A percentile compares a stretch with the other conserved stretches of the same genome.
Conservation (phyloP, 64 coral and sea anemone genomes). For the Pocillopora damicornis region DNA sequence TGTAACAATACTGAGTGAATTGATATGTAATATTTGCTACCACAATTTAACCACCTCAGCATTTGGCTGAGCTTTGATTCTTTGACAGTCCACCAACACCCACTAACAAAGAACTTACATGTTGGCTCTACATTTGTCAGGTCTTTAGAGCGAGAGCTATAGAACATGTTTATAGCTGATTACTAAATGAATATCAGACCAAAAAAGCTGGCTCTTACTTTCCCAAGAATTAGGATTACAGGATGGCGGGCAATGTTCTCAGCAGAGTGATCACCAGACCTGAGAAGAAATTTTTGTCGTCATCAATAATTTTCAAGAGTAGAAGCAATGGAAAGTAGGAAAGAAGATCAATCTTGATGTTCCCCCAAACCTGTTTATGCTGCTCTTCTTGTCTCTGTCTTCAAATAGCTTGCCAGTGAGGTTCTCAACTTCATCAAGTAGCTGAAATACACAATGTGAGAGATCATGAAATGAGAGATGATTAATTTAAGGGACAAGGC, state of each 20-base stretch:
- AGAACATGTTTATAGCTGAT: no score
- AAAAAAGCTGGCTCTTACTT: slow-evolving; percentile 29
- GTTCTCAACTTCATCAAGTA: slow-evolving; percentile 11
- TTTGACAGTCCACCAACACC: no score
- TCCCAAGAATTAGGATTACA: slow-evolving; percentile 77
- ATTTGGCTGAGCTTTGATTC: no score
- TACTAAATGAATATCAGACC: no score
- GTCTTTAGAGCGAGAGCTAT: no score
- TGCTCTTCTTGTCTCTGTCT: neutral
- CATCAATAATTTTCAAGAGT: no score
- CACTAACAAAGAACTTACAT: no score
- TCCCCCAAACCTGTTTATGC: neutral
- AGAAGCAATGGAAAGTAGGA: neutral
- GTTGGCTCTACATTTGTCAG: no score
- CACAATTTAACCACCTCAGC: no score
- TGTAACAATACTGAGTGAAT: no score
- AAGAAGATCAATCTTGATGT: no score
- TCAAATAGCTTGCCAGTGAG: neutral
- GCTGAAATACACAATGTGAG: neutral
- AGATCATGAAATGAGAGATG: neutral
- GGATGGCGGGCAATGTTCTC: slow-evolving; percentile 58
- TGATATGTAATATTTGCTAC: no score
- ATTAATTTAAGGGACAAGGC: neutral
- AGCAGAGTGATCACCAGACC: neutral
- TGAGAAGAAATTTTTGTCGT: neutral